Evolutionary conservation across 2,888 invertebrate species (phyloP), one percentile per base, ranked within the genome.

Genomic region (Lathronympha strigana): DNA sequence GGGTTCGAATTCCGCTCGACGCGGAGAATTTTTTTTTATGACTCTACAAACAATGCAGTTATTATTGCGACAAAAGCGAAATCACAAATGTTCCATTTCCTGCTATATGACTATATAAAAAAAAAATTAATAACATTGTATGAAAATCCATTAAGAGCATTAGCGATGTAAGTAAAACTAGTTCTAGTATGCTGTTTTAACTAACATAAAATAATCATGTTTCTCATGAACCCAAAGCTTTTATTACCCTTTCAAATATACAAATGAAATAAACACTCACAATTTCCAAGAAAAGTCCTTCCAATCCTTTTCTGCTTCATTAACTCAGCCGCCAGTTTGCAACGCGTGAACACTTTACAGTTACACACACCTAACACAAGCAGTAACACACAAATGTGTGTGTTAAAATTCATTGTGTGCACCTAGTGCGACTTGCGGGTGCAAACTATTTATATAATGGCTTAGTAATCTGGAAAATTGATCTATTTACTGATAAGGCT

Each of bases 251-350:
- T 17, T 8, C 5, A 17, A 1, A 1, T 21, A 21, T 45, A 2
- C 19, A 17, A 19, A 47, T 1, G 9, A 17, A 57, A 25, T 15
- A 51, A 47, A 51, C 55, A 85, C 87, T 87, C 67, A 87, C 87
- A 87, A 49, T 73, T 81, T 2, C 87, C 80, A 63, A 87, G 74
- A 68, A 81, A 87, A 0, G 81, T 80, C 61, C 79, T 86, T 2
- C 77, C 69, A 3, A 86, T 75, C 13, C 68, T 31, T 28, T 72
- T 75, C 0, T 73, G 77, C 53, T 73, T 81, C 43, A 76, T 4
- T 61, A 88, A 66, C 33, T 80, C 77, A 0, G 53, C 69, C 0
- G 85, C 75, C 2, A 87, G 61, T 19, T 74, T 69, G 50, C 87
- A 88, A 75, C 88, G 77, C 4, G 82, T 80, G 25, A 83, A 87